Base-by-base conservation (phyloP, 1,140 invertebrate species). In the Trichogramma pretiosum region DNA sequence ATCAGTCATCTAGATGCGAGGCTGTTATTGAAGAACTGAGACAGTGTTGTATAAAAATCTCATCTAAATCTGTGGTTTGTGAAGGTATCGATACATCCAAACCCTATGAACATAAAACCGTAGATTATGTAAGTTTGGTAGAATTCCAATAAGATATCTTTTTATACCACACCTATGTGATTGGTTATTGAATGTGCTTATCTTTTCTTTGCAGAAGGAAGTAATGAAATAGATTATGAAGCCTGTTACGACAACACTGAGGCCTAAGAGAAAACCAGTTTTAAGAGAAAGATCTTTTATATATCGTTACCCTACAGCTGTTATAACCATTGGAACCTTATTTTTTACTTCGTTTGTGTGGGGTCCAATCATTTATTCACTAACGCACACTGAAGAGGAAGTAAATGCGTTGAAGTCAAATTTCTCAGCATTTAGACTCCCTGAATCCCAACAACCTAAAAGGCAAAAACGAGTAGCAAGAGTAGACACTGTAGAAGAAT, bases 41-140 rank as follows among this genome's bases (percentile, higher is more conserved):
- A 43, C 65, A 80, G 37, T 85, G 83, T 57, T 84, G 83, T 57
- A 59, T 77, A 2, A 78, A 77, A 60, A 77, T 77, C 72, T 72
- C 74, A 44, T 56, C 63, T 7, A 33, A 59, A 44, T 84, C 82
- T 16, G 53, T 74, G 17, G 80, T 81, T 53, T 85, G 83, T 59
- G 75, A 74, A 11, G 83, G 83, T 33, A 82, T 84, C 54, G 73
- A 81, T 59, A 73, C 65, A 19, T 67, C 71, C 4, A 71, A 71
- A 55, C 56, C 54, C 2, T 76, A 73, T 36, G 54, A 72, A 13
- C 68, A 72, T 45, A 67, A 67, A 7, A 72, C 70, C 8, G 49
- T 72, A 19, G 63, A 71, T 63, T 67, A 61, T 53, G 60, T 70
- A 66, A 68, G 64, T 65, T 17, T 44, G 58, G 46, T 49, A 60